Percentiles rank a stretch among this genome's conserved stretches.
Evolutionary conservation across 2,113 vertebrate genomes (phyloP).

Genomic region (Oenanthe melanoleuca): DNA sequence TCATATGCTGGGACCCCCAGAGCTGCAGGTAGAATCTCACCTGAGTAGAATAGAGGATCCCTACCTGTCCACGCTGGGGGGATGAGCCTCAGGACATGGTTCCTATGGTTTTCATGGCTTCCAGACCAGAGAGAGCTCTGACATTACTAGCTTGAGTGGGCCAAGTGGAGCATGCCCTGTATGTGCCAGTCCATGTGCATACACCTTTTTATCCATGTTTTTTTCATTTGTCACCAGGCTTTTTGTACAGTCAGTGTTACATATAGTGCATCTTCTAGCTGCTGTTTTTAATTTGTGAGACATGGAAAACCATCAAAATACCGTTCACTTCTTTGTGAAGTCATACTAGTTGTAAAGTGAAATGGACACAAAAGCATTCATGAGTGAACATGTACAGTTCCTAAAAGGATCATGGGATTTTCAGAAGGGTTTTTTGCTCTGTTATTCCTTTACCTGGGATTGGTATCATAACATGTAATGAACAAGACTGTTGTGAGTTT

Average conservation of each 20-base stretch:
- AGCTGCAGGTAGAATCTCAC: neutral
- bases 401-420: neutral
- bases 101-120: neutral
- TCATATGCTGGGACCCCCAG: neutral
- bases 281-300: neutral
- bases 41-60: neutral
- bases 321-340: neutral
- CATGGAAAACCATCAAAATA: neutral
- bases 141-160: neutral
- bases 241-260: neutral
- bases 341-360: neutral
- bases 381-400: neutral
- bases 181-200: accelerated
- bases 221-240: neutral
- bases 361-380: neutral
- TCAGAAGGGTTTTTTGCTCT: neutral
- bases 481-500: neutral
- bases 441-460: neutral
- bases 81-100: neutral
- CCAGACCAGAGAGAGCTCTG: neutral
- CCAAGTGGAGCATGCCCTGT: neutral
- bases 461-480: neutral
- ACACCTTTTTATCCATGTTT: neutral
- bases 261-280: neutral
- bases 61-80: accelerated